Evolutionary conservation across 2,797 vertebrate species (phyloP).

Genomic region (Falco naumanni): DNA sequence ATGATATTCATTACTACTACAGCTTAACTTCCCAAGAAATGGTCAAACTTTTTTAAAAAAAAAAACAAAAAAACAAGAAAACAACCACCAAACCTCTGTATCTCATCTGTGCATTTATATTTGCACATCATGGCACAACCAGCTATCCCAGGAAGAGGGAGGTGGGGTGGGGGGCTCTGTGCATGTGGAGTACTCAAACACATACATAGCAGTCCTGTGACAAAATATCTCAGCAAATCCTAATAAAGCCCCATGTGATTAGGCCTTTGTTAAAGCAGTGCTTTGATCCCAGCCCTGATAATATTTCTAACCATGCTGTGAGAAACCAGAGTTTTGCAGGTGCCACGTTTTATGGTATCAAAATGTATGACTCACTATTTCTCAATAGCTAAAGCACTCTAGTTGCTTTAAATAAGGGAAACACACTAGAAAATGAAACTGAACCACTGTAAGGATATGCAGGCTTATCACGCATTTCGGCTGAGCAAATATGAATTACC

Average conservation of each 20-base stretch:
- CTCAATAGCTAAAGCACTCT: not conserved
- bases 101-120: not conserved
- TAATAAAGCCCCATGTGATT: slow-evolving; percentile 9
- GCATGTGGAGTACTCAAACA: not conserved
- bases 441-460: not conserved
- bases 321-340: slow-evolving; percentile 17
- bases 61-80: too few relatives aligned
- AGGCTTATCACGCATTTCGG: not conserved
- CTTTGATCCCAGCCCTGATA: slow-evolving; percentile 25
- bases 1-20: not conserved
- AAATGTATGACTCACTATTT: not conserved
- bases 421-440: not conserved
- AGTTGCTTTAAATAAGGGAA: not conserved
- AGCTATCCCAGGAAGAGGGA: not conserved
- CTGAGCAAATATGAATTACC: not conserved
- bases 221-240: slow-evolving; percentile 23
- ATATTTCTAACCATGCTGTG: not conserved
- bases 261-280: not conserved
- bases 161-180: too few relatives aligned
- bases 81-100: not conserved
- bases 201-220: not conserved
- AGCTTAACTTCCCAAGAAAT: not conserved
- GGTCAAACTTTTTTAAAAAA: not conserved
- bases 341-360: slow-evolving; percentile 23
- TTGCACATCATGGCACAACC: not conserved